Evolutionary conservation across 2,113 vertebrate species (phyloP).

Genomic region (Ursus arctos): DNA sequence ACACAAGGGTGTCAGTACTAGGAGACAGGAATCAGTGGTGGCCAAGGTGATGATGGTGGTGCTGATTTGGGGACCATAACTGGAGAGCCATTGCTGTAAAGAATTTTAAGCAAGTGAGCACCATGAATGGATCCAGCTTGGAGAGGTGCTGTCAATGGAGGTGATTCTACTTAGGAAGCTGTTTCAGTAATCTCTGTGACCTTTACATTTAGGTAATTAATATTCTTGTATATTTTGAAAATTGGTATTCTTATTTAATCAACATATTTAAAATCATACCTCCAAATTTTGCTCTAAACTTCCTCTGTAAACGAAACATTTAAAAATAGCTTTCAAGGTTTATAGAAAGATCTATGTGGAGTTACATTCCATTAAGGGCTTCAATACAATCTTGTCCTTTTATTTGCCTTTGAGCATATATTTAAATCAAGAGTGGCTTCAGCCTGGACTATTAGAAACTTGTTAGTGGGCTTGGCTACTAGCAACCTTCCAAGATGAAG

Average conservation of each 20-base stretch:
- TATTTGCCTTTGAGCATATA: conserved; percentile 13
- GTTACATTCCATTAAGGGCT: background rate
- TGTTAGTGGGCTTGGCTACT: background rate
- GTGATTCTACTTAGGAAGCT: background rate
- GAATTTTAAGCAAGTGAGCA: background rate
- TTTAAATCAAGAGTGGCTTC: background rate
- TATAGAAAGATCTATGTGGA: background rate
- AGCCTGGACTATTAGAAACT: background rate
- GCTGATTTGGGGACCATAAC: background rate
- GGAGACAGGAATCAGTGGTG: background rate
- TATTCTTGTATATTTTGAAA: conserved; percentile 3
- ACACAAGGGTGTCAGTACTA: background rate
- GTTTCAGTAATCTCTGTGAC: background rate
- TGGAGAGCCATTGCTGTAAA: background rate
- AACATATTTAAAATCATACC: background rate
- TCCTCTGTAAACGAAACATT: background rate
- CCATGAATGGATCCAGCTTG: background rate
- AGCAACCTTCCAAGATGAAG: background rate
- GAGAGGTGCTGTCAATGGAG: background rate
- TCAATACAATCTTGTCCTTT: background rate
- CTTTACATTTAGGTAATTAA: background rate
- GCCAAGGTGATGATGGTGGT: background rate
- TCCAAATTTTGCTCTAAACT: conserved; percentile 4
- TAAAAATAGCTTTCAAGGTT: conserved; percentile 41
- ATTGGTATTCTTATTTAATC: background rate